A percentile compares a stretch with the other conserved stretches of the same genome.
Conservation (phyloP, 2,888 invertebrate genomes). For the Ophion costatus region DNA sequence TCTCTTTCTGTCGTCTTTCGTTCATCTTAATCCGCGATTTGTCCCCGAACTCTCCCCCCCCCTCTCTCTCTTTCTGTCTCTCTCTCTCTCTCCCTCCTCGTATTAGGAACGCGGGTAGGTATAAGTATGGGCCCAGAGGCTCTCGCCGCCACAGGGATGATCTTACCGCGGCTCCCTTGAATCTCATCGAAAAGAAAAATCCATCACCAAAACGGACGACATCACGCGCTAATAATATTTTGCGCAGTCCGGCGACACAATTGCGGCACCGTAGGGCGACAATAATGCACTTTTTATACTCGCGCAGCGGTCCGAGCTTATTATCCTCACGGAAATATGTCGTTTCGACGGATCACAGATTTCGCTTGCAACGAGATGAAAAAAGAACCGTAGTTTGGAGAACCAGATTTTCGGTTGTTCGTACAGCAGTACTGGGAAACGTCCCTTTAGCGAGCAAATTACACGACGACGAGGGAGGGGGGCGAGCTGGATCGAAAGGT, state of each 20-base stretch:
- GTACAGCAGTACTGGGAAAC: background rate
- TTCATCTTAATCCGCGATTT: constrained; percentile 67
- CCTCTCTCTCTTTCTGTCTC: background rate
- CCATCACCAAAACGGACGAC: constrained; percentile 22
- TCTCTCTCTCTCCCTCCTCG: constrained; percentile 10
- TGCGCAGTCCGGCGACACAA: constrained; percentile 54
- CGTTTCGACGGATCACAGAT: constrained; percentile 42
- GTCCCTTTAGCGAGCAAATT: constrained; percentile 16
- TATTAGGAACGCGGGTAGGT: constrained; percentile 44
- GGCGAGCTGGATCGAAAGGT: constrained; percentile 3
- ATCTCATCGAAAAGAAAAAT: constrained; percentile 32
- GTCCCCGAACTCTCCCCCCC: constrained; percentile 46
- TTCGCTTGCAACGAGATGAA: constrained; percentile 15
- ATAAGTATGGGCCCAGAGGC: constrained; percentile 39
- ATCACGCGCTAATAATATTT: constrained; percentile 58
- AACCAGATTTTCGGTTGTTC: background rate
- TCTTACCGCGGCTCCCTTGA: constrained; percentile 48
- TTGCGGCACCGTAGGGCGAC: constrained; percentile 40
- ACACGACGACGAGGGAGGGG: background rate
- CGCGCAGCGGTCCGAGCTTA: constrained; percentile 40
- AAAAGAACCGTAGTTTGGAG: background rate
- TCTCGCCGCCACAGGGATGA: constrained; percentile 52
- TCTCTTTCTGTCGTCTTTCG: constrained; percentile 54
- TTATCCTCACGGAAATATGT: constrained; percentile 49
- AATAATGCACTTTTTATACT: constrained; percentile 51